Evolutionary conservation across 2,797 vertebrate species (phyloP), one percentile per base, ranked within the genome.

Genomic region (Catostomus latipinnis): DNA sequence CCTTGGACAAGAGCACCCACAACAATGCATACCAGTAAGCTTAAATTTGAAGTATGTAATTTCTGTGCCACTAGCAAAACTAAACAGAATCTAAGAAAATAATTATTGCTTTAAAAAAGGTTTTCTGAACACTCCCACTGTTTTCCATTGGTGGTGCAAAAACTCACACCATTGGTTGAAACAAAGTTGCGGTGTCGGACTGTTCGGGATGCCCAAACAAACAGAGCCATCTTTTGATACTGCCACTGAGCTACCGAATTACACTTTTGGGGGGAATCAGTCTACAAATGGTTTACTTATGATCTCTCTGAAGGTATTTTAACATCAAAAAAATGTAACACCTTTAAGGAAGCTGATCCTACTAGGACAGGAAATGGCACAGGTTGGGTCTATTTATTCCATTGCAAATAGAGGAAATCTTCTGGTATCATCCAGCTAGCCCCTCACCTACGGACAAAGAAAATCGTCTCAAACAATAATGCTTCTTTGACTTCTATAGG

Each of bases 401-500:
- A 50, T 1, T 6, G 5, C 57, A 14, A 43, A 49, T 5, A n/a
- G 8, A 3, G 5, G 45, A 14, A 43, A 49, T 5, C 9, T 5
- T 52, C 2, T 73, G 1, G 14, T 11, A 75, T 65, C 11, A 46
- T 46, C 52, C 14, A 53, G 16, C 57, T 61, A 8, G 18, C 12
- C 6, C 34, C 1, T 45, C 14, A 68, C 7, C 54, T 43, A 70
- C 0, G 56, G n/a, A 49, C n/a, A 45, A 46, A n/a, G 53, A 71
- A 53, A 16, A 22, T 49, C 5, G 56, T 48, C 46, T 50, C 11
- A 78, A 61, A 56, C 6, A 8, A 34, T 65, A 22, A 56, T 54
- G 4, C 50, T 53, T 10, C 49, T 71, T 53, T 53, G 76, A 70
- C 56, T 50, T 53, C 6, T 43, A 53, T 12, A 61, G 61, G 49